phyloP scores from a whole-genome alignment of 1,140 invertebrate species.

The Diachasma alloeum region DNA sequence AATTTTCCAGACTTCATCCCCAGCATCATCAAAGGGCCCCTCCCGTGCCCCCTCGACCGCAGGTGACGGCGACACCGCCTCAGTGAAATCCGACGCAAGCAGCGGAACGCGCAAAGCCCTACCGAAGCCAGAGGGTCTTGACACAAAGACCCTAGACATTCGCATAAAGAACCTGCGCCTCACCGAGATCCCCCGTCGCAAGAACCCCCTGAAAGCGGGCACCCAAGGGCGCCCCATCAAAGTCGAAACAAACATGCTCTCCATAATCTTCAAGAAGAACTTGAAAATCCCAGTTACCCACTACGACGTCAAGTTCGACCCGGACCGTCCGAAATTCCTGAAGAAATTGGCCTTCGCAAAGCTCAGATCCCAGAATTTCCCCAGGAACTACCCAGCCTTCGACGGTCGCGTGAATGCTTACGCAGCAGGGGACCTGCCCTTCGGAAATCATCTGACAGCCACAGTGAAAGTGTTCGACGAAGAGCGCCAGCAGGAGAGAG shows the following conservation, averaged over 20 bases:
- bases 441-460: constrained; percentile 38
- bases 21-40: too few relatives aligned
- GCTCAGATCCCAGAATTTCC: constrained; percentile 46
- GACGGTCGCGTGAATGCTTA: constrained; percentile 78
- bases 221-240: constrained; percentile 56
- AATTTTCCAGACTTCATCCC: too few relatives aligned
- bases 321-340: constrained; percentile 64
- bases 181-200: constrained; percentile 36
- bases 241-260: constrained; percentile 69
- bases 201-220: constrained; percentile 46
- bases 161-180: constrained; percentile 20
- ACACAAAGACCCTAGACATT: constrained; percentile 11
- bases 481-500: constrained; percentile 58
- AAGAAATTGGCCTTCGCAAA: constrained; percentile 53
- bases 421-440: constrained; percentile 50
- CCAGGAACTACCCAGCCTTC: constrained; percentile 68
- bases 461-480: constrained; percentile 45
- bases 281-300: constrained; percentile 58
- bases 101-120: neutral
- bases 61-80: neutral
- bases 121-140: neutral
- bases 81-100: neutral
- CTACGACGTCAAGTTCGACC: constrained; percentile 66
- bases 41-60: neutral
- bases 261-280: constrained; percentile 60